These are phyloP conservation scores for Eupeodes luniger DNA, from an alignment of 2,888 invertebrate genomes.

Conservation along the genomic window DNA sequence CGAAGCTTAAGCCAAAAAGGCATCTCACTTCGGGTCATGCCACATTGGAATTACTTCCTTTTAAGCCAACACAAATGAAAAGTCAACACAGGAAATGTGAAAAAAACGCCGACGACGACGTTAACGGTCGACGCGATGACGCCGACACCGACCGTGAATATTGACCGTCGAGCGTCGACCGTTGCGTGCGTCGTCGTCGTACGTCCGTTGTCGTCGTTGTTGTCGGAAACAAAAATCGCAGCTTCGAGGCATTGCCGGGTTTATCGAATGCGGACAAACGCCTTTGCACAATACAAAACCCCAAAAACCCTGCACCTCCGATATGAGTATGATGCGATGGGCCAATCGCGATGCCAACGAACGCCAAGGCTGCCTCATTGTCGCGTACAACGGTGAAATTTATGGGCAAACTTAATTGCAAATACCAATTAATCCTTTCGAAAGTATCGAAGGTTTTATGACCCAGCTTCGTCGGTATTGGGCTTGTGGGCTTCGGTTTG, in stretches of 20 bases:
- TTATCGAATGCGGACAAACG: conserved; percentile 61
- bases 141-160: not conserved
- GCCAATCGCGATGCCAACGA: conserved; percentile 32
- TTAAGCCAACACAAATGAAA: conserved; percentile 73
- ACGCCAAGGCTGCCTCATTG: conserved; percentile 64
- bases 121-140: not conserved
- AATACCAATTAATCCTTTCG: conserved; percentile 75
- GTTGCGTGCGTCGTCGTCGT: not conserved
- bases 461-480: conserved; percentile 19
- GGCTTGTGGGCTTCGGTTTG: not conserved
- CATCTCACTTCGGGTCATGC: conserved; percentile 52
- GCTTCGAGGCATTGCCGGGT: conserved; percentile 31
- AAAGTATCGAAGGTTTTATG: conserved; percentile 73
- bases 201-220: not conserved
- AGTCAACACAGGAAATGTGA: conserved; percentile 55
- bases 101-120: not conserved
- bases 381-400: conserved; percentile 65
- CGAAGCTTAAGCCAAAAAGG: conserved; percentile 26
- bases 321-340: conserved; percentile 8
- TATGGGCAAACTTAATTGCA: conserved; percentile 74
- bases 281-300: conserved; percentile 40
- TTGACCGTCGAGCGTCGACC: not conserved
- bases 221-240: conserved; percentile 16
- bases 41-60: conserved; percentile 65
- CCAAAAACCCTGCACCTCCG: conserved; percentile 10